Percentiles rank a stretch among this genome's conserved stretches.
Conservation (phyloP, 2,113 vertebrate species). For the Hippopotamus amphibius region DNA sequence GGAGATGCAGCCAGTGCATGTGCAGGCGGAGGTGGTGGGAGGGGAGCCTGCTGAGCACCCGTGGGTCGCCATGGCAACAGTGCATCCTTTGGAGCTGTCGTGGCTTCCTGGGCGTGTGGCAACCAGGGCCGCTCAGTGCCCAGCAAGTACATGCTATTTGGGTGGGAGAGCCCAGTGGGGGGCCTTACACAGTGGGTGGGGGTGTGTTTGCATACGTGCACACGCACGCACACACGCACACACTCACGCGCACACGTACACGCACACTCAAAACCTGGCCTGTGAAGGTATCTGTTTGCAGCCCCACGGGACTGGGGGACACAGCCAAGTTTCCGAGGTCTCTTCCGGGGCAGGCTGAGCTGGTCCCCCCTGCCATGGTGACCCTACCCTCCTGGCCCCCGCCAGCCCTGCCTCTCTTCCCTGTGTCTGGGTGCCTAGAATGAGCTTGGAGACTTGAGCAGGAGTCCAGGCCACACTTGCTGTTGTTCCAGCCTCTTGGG, state of each 20-base stretch:
- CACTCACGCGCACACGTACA: no score
- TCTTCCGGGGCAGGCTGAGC: not conserved
- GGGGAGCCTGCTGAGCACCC: not conserved
- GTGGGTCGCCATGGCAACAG: not conserved
- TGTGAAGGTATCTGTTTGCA: not conserved
- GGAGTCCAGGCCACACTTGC: not conserved
- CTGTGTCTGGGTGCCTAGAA: not conserved
- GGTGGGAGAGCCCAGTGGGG: not conserved
- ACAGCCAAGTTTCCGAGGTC: not conserved
- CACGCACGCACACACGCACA: fast-evolving
- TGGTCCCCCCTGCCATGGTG: not conserved
- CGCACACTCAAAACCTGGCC: fast-evolving
- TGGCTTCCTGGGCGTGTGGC: not conserved
- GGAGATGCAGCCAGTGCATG: not conserved
- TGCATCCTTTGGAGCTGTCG: not conserved
- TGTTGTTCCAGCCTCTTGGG: not conserved
- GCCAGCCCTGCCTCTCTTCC: not conserved
- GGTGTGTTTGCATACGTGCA: no score
- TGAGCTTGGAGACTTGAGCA: not conserved
- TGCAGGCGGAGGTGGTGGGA: fast-evolving
- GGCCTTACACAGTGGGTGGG: fast-evolving
- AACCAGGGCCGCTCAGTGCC: no score
- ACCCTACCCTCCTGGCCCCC: no score
- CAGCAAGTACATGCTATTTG: fast-evolving
- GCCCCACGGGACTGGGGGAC: not conserved